Evolutionary conservation across 2,113 vertebrate genomes (phyloP), one percentile per base, ranked within the genome.

Genomic region (Phylloscopus whistleri): DNA sequence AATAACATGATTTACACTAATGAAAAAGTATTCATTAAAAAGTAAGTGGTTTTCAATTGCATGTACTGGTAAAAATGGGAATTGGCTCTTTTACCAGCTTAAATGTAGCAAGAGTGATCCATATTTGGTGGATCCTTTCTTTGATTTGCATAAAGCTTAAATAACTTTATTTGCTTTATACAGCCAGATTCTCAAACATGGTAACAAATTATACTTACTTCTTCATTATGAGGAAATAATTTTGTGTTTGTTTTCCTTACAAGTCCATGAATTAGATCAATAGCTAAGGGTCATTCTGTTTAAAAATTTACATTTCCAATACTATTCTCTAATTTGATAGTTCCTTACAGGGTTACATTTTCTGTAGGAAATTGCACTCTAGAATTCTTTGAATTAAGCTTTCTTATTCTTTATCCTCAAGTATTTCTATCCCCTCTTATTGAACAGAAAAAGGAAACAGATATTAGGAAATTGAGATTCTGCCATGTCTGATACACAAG

Each of bases 401-500:
- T 63, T 68, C 8, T 8, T 70, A 35, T 83, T 84, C 14, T 75
- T 77, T 87, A 6, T 86, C 60, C 56, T 90, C 92, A 91, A 76
- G 35, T 7, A 41, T 96, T 87, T 94, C 30, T 96, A 48, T 86
- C 39, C 46, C 41, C 27, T 95, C 37, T 64, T 85, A 75, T 53
- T 91, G 63, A 95, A 84, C 15, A 82, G 44, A 72, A 92, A 94
- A 79, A 92, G 10, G 23, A 93, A 94, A 90, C 22, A 87, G 37
- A 41, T 84, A 87, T 89, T 89, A 89, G 92, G 35, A 93, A 85
- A 89, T 37, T 46, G 56, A 78, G 58, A 90, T 79, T 87, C 28
- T 87, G 39, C 35, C 43, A 84, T 92, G 56, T 81, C 43, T 23
- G 15, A 79, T 55, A 70, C 56, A 55, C 0, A 31, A 63, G 33